Percentiles rank a stretch among this genome's conserved stretches.
phyloP scores from a whole-genome alignment of 2,113 vertebrate species.

The Callaeas wilsoni region DNA sequence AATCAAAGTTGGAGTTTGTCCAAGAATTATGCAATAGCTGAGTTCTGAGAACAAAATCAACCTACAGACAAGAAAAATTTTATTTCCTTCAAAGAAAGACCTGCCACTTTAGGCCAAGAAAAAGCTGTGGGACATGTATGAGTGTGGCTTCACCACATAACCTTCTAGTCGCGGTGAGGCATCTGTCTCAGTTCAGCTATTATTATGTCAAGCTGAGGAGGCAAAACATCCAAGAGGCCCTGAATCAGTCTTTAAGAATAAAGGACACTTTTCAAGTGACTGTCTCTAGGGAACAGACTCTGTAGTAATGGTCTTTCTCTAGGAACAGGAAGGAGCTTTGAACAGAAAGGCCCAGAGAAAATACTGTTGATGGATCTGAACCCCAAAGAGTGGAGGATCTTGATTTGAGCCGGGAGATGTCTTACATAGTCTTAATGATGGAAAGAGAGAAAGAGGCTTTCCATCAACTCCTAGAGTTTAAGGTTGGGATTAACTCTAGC shows the following conservation, averaged over 20 bases:
- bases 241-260: neutral
- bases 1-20: neutral
- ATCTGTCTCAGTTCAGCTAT: neutral
- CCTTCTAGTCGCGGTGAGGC: neutral
- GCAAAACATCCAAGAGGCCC: neutral
- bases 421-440: neutral
- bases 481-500: neutral
- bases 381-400: neutral
- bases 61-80: neutral
- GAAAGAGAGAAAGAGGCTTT: neutral
- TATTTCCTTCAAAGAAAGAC: neutral
- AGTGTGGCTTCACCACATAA: neutral
- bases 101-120: neutral
- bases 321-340: neutral
- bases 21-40: neutral
- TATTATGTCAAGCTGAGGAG: neutral
- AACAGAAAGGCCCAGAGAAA: neutral
- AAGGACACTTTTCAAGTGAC: neutral
- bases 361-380: neutral
- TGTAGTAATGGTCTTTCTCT: neutral
- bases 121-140: neutral
- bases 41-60: neutral
- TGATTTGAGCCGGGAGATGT: neutral
- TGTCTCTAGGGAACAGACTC: neutral
- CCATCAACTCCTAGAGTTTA: neutral